Evolutionary conservation across 2,797 vertebrate species (phyloP), one percentile per base, ranked within the genome.

Genomic region (Melanotaenia pygmaea): DNA sequence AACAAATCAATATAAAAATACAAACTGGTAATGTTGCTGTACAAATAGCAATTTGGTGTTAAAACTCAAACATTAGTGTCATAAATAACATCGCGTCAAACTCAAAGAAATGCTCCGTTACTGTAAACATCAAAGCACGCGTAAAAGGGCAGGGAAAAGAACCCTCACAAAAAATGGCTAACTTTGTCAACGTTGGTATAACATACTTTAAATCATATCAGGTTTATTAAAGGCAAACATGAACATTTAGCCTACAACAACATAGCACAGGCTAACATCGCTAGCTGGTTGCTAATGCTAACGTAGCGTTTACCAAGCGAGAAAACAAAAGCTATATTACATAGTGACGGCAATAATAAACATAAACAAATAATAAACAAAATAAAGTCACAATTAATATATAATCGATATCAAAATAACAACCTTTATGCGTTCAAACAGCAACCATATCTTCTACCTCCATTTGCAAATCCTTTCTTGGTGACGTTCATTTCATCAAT

Each of bases 391-490:
- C 1, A 1, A 18, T 24, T 0, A 0, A 12, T 2, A 5, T 1
- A 47, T 26, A 47, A 35, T 7, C 1, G n/a, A 11, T 5, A 6
- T 10, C 0, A 24, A 53, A 61, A 67, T 22, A 85, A 90, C 22
- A 30, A 92, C 92, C 90, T 86, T 74, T 32, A 38, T 43, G 74
- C 68, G 77, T 67, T 93, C 61, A 93, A 63, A 84, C 5, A 59
- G 45, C 8, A 37, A 47, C 7, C 47, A 67, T 80, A 79, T 71
- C 63, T n/a, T 47, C 60, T 66, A 54, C 80, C 88, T 91, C 90
- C 90, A 92, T 93, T 93, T 87, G 89, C 90, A 84, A 89, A 91
- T 88, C 87, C 83, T 70, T 86, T 89, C 79, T 65, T 76, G 11
- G 81, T 45, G 34, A 24, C 58, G 73, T 77, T 40, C 63, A 82